Base-by-base conservation (phyloP, 2,113 vertebrate species). In the Dicerorhinus sumatrensis region DNA sequence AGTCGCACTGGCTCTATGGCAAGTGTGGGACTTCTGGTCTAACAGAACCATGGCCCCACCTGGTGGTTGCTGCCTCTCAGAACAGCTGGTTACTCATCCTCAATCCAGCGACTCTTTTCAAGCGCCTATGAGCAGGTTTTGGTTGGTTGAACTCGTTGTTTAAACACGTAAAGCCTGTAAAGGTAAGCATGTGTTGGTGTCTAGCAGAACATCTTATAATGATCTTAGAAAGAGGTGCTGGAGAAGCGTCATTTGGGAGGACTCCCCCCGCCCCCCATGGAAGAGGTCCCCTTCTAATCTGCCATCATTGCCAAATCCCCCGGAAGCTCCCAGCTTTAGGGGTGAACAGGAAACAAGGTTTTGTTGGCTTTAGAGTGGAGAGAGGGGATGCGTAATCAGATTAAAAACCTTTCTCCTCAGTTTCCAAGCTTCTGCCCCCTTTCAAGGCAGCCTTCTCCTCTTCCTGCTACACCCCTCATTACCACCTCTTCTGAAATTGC, bases 31-130 rank as follows among this genome's bases (percentile, higher is more conserved):
- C 14, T 10, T 33, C 54, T 0, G 9, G 25, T 63, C 31, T 42
- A 21, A 25, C 42, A 94, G 95, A 4, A 18, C 86, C 85, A 67
- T 65, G 97, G 96, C 90, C 97, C 98, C 98, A 97, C 95, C 98
- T 98, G 54, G 98, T 97, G 98, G 98, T 65, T 16, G 42, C 0
- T 7, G 1, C 6, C 42, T 36, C 81, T 56, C 73, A 67, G 36
- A 36, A 20, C 87, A 79, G 5, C 7, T 13, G 48, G 36, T 33
- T 16, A 27, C 48, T 72, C 27, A 8, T 17, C 4, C 18, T 85
- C 31, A 1, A 62, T 25, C 69, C 54, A 16, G 4, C 0, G 76
- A 23, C 20, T 42, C 60, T 31, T 95, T 82, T 5, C 67, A 69
- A 67, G 56, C 0, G n/a, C 42, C 17, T 16, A 3, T 0, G 29